A percentile compares a stretch with the other conserved stretches of the same genome.
These are phyloP conservation scores for Neolamprologus caudopunctatus DNA, from an alignment of 2,113 vertebrate species.

Conservation along the genomic window DNA sequence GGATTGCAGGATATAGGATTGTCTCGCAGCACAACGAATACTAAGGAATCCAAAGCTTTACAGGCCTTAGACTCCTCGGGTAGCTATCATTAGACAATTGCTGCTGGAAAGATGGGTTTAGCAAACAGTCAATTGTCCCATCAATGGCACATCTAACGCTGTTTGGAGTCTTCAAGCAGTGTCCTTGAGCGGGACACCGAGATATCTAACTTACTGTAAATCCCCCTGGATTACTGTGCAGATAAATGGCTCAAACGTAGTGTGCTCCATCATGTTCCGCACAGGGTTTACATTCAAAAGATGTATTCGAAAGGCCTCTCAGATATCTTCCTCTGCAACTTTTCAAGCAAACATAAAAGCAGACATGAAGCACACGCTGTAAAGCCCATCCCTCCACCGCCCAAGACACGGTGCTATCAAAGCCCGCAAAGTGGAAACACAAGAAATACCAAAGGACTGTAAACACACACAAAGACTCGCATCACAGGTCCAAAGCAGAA, in stretches of 20 bases:
- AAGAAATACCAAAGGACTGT: conserved; percentile 43
- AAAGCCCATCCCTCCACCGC: conserved; percentile 34
- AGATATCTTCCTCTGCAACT: conserved; percentile 23
- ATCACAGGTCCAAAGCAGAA: conserved; percentile 41
- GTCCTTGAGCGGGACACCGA: conserved; percentile 5
- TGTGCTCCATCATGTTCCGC: neutral
- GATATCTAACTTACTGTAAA: neutral
- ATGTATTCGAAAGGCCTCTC: conserved; percentile 3
- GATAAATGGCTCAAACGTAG: neutral
- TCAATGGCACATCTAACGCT: neutral
- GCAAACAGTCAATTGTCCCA: neutral
- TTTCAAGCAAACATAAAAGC: conserved; percentile 43
- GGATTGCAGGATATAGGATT: neutral
- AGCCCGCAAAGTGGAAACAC: conserved; percentile 45
- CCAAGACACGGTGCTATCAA: conserved; percentile 44
- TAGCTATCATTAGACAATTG: neutral
- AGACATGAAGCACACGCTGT: conserved; percentile 9
- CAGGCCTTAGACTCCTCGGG: neutral
- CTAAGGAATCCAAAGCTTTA: neutral
- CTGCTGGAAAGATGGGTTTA: neutral
- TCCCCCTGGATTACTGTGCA: neutral
- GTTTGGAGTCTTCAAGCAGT: neutral
- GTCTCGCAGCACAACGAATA: neutral
- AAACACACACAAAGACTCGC: conserved; percentile 23
- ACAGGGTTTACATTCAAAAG: conserved; percentile 23